Evolutionary conservation across 92 coral and sea anemone genomes (phyloP).

Genomic region (Heteractis magnifica): DNA sequence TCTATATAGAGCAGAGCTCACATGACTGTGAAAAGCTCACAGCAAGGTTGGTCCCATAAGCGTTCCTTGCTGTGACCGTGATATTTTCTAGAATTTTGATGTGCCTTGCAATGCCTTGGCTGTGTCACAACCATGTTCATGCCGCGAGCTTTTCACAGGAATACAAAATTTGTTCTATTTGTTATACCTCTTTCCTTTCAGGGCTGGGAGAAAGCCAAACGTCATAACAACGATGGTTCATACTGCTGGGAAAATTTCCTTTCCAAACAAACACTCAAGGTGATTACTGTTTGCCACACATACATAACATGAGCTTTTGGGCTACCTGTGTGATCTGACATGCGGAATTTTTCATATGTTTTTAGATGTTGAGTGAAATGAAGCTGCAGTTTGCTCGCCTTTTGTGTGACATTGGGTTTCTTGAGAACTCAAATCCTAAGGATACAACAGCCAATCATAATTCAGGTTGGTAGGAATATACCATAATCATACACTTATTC

Average conservation of each 20-base stretch:
- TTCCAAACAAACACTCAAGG: slow-evolving; percentile 84
- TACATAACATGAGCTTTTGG: not conserved
- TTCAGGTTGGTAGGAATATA: slow-evolving; percentile 51
- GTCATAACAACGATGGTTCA: slow-evolving; percentile 50
- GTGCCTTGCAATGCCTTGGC: no score
- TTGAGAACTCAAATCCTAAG: slow-evolving; percentile 63
- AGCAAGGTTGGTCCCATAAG: no score
- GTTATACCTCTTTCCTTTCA: slow-evolving; percentile 12
- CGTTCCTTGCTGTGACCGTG: no score
- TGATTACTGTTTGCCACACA: slow-evolving; percentile 1
- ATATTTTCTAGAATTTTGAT: not conserved
- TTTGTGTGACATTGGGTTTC: slow-evolving; percentile 79
- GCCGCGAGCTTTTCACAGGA: no score
- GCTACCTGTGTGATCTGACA: not conserved
- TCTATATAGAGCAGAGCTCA: no score
- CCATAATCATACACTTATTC: not conserved
- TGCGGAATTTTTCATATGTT: not conserved
- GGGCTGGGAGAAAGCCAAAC: slow-evolving; percentile 88
- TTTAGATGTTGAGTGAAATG: slow-evolving; percentile 89
- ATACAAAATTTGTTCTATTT: no score
- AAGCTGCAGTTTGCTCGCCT: slow-evolving; percentile 63
- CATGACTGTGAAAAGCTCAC: no score
- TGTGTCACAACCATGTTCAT: no score
- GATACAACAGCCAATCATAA: slow-evolving; percentile 66
- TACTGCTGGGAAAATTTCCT: slow-evolving; percentile 93